These are phyloP conservation scores for Petroica traversi DNA, from an alignment of 2,113 vertebrate genomes.

Conservation along the genomic window DNA sequence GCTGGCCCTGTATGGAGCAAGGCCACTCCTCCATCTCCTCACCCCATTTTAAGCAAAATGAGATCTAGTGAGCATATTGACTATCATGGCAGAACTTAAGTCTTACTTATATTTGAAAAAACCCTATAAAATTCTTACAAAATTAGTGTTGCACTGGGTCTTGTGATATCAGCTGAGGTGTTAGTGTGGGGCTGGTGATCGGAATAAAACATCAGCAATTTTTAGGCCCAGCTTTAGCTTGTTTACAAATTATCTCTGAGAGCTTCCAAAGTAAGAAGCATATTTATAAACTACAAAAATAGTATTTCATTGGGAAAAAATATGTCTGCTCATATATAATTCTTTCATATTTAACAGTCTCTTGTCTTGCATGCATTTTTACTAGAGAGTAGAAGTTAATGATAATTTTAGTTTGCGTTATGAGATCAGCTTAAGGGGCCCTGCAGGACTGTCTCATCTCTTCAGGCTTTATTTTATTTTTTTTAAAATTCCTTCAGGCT, in stretches of 20 bases:
- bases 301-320: background rate
- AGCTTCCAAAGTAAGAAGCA: background rate
- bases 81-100: background rate
- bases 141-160: fast-evolving
- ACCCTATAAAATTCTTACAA: fast-evolving
- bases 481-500: background rate
- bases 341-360: background rate
- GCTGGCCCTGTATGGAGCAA: fast-evolving
- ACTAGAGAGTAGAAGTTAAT: background rate
- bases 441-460: background rate
- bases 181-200: background rate
- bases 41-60: background rate
- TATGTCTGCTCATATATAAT: fast-evolving
- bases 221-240: background rate
- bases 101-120: background rate
- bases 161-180: too few relatives aligned
- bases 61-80: background rate
- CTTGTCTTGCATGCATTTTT: fast-evolving
- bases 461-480: background rate
- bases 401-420: background rate
- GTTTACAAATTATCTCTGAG: background rate
- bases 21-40: fast-evolving
- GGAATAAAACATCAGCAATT: background rate
- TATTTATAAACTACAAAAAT: background rate
- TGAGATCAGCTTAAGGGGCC: background rate